Conservation (phyloP, 2,888 invertebrate species). For the Eristalis tenax region DNA sequence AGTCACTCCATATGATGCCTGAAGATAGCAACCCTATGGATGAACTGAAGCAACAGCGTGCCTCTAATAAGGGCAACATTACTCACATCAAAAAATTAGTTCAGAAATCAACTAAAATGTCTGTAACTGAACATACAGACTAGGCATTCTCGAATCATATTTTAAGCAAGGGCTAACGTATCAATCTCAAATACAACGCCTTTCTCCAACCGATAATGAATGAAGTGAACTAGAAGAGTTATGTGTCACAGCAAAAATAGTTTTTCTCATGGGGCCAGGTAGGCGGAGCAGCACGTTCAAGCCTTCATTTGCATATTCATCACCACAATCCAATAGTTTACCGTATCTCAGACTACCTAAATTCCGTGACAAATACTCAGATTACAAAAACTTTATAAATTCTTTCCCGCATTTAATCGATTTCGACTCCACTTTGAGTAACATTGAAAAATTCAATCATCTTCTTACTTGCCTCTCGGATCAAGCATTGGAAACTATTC, state of each 20-base stretch:
- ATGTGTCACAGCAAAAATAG: constrained; percentile 7
- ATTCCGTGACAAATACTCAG: constrained; percentile 35
- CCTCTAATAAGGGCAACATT: constrained; percentile 11
- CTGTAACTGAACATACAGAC: constrained; percentile 12
- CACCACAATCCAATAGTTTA: constrained; percentile 2
- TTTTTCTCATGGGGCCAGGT: neutral
- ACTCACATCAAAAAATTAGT: constrained; percentile 1
- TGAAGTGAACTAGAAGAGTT: constrained; percentile 25
- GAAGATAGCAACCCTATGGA: neutral
- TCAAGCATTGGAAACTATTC: constrained; percentile 22
- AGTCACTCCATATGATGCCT: neutral
- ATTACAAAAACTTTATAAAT: constrained; percentile 29
- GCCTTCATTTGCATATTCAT: neutral
- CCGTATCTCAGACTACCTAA: constrained; percentile 21
- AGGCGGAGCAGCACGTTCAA: neutral
- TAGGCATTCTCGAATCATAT: constrained; percentile 35
- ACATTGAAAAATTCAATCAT: constrained; percentile 24
- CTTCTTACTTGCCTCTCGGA: constrained; percentile 18
- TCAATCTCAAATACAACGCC: constrained; percentile 3
- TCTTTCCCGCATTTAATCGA: constrained; percentile 25
- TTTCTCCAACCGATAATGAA: constrained; percentile 1
- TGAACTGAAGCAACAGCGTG: constrained; percentile 6
- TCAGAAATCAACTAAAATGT: neutral
- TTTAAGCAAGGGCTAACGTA: constrained; percentile 8
- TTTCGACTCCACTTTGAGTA: neutral